These are phyloP conservation scores for Nephrotoma appendiculata DNA, from an alignment of 2,888 invertebrate genomes.

Conservation along the genomic window DNA sequence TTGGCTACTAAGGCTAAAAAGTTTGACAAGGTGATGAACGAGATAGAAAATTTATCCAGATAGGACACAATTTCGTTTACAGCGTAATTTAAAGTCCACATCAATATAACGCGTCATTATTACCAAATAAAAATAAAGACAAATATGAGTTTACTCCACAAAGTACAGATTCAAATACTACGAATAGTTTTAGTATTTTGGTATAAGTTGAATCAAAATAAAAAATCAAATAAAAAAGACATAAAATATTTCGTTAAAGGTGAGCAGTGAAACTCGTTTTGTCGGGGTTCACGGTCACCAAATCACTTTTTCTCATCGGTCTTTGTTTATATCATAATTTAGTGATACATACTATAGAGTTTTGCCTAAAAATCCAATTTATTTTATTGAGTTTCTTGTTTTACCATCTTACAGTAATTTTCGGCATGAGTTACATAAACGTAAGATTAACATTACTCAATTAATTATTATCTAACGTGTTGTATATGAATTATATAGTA, in stretches of 20 bases:
- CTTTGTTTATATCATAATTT: neutral
- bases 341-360: neutral
- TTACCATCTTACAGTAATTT: neutral
- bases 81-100: too few relatives aligned
- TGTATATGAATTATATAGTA: neutral
- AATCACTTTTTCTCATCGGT: neutral
- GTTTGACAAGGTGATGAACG: too few relatives aligned
- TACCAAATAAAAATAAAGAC: too few relatives aligned
- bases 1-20: too few relatives aligned
- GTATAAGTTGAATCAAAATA: neutral
- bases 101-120: too few relatives aligned
- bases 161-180: neutral
- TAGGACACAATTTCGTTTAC: too few relatives aligned
- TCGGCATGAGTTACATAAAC: neutral
- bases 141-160: neutral
- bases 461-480: neutral
- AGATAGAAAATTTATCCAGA: too few relatives aligned
- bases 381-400: neutral
- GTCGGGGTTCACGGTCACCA: neutral
- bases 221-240: neutral
- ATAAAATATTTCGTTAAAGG: neutral
- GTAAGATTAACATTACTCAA: neutral
- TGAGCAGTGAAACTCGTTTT: neutral
- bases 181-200: neutral
- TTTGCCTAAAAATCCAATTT: neutral